Conservation (phyloP, 2,797 vertebrate species). For the Sebastolobus altivelis region DNA sequence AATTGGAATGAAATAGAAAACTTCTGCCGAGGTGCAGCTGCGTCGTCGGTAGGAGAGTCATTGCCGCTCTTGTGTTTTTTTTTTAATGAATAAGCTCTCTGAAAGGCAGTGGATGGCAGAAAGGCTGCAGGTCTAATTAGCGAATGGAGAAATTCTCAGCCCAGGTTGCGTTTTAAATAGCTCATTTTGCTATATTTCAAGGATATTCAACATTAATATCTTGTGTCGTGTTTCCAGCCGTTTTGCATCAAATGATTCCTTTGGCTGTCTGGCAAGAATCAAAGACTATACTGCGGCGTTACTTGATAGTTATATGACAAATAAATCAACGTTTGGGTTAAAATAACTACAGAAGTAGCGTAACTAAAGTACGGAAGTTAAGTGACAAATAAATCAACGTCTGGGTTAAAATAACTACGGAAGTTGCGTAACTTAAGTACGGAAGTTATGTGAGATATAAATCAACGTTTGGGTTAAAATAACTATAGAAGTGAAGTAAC, state of each 20-base stretch:
- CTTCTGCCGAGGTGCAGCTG: slow-evolving; percentile 3
- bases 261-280: slow-evolving; percentile 23
- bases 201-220: background rate
- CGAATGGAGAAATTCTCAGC: background rate
- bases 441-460: fast-evolving
- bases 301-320: too few relatives aligned
- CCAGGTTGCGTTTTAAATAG: background rate
- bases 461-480: too few relatives aligned
- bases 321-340: too few relatives aligned
- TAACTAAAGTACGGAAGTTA: too few relatives aligned
- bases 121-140: background rate
- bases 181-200: background rate
- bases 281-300: background rate
- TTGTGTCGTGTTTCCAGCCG: background rate
- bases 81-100: slow-evolving; percentile 4
- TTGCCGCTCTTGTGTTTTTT: slow-evolving; percentile 18
- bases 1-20: slow-evolving; percentile 42
- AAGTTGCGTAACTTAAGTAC: fast-evolving
- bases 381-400: too few relatives aligned
- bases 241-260: slow-evolving; percentile 1
- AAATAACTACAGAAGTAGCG: too few relatives aligned
- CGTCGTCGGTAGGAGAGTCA: slow-evolving; percentile 28
- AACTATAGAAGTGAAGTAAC: fast-evolving
- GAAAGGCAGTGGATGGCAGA: background rate
- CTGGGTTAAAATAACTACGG: fast-evolving